phyloP scores from a whole-genome alignment of 2,888 invertebrate species.

The Cyaniris semiargus region DNA sequence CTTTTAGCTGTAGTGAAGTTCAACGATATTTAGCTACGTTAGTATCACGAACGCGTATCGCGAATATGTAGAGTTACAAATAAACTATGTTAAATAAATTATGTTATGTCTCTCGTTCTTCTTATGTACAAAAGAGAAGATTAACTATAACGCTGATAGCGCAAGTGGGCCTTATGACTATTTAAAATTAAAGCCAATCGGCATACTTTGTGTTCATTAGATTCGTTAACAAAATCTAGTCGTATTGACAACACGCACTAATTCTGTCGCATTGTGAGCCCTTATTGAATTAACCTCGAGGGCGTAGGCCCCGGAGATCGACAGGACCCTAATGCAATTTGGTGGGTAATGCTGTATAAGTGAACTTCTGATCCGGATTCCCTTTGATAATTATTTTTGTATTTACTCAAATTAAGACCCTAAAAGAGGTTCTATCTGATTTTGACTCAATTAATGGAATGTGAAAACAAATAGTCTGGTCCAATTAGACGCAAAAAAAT shows the following conservation, averaged over 20 bases:
- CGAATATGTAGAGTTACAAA: no score
- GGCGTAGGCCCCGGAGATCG: conserved; percentile 2
- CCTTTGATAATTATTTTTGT: conserved; percentile 34
- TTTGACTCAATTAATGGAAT: background rate
- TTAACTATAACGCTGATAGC: no score
- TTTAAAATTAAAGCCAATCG: background rate
- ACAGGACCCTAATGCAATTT: conserved; percentile 23
- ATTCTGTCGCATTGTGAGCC: conserved; percentile 40
- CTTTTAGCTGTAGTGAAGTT: no score
- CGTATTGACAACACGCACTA: conserved; percentile 35
- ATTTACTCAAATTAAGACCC: conserved; percentile 10
- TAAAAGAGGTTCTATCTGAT: background rate
- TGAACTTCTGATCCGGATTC: conserved; percentile 24
- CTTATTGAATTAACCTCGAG: conserved; percentile 46
- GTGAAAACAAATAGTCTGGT: background rate
- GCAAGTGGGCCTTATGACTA: background rate
- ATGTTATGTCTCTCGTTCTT: no score
- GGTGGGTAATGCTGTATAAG: conserved; percentile 22
- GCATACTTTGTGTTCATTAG: background rate
- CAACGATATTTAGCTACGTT: no score
- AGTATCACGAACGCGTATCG: no score
- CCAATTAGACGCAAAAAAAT: no score
- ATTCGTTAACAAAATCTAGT: conserved; percentile 9
- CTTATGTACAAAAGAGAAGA: no score
- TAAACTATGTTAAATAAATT: no score